Evolutionary conservation across 1,140 invertebrate genomes (phyloP).

Genomic region (Calosoma granatense): DNA sequence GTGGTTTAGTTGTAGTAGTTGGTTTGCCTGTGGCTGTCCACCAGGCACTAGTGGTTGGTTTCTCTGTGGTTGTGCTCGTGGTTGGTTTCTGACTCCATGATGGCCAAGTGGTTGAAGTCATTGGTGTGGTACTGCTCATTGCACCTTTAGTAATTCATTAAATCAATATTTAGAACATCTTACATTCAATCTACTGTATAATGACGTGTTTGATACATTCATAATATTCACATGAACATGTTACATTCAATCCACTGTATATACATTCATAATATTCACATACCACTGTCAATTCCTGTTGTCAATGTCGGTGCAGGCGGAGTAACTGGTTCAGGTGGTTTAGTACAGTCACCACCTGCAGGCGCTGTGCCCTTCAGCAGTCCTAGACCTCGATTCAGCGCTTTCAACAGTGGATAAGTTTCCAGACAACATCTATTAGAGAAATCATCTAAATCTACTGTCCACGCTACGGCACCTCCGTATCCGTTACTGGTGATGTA

Average conservation of each 20-base stretch:
- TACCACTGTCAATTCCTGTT: constrained; percentile 40
- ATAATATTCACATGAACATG: no score
- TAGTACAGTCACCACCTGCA: constrained; percentile 45
- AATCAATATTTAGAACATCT: no score
- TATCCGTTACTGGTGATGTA: constrained; percentile 60
- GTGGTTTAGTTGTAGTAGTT: constrained; percentile 29
- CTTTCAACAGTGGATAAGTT: constrained; percentile 61
- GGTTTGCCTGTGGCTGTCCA: constrained; percentile 38
- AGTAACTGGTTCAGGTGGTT: constrained; percentile 54
- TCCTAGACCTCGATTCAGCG: constrained; percentile 62
- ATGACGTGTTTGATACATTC: constrained; percentile 21
- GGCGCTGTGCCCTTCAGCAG: constrained; percentile 46
- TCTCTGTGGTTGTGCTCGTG: constrained; percentile 26
- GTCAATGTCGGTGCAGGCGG: constrained; percentile 60
- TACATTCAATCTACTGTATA: no score
- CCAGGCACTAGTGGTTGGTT: constrained; percentile 39
- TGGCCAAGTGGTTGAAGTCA: constrained; percentile 19
- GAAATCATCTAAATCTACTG: constrained; percentile 85
- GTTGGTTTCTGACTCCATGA: constrained; percentile 18
- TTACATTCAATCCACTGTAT: no score
- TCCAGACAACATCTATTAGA: constrained; percentile 69
- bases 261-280: background rate
- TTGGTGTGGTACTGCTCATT: background rate
- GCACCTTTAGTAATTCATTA: no score
- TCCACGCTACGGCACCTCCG: constrained; percentile 80